These are phyloP conservation scores for Alsophila aescularia DNA, from an alignment of 2,888 invertebrate species.

Conservation along the genomic window DNA sequence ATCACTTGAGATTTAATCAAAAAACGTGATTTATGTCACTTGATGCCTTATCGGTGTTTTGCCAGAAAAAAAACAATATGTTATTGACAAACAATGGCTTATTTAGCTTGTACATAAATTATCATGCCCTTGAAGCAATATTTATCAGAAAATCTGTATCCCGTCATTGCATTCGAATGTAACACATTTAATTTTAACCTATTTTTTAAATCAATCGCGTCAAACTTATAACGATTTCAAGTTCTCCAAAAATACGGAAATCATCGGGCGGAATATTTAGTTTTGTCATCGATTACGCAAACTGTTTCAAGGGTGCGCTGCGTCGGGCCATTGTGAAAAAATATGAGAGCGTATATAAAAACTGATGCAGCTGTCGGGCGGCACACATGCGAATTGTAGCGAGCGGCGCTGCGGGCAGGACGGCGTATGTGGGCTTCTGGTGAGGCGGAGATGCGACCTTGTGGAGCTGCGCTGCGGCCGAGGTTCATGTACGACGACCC, in stretches of 20 bases:
- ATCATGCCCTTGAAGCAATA: not conserved
- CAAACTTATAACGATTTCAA: slow-evolving; percentile 46
- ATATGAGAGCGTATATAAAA: slow-evolving; percentile 82
- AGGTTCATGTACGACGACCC: slow-evolving; percentile 59
- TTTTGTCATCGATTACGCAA: slow-evolving; percentile 85
- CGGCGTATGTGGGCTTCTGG: slow-evolving; percentile 53
- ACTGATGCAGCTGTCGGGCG: slow-evolving; percentile 80
- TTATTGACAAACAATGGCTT: slow-evolving; percentile 7
- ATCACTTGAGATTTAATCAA: slow-evolving; percentile 7
- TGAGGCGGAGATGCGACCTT: slow-evolving; percentile 50
- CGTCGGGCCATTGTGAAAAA: slow-evolving; percentile 79
- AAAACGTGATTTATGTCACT: slow-evolving; percentile 7
- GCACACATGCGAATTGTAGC: slow-evolving; percentile 83
- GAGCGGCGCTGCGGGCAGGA: slow-evolving; percentile 48
- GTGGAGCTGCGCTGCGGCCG: slow-evolving; percentile 35
- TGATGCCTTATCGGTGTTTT: slow-evolving; percentile 1
- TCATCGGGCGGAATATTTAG: slow-evolving; percentile 84
- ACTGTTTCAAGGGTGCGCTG: slow-evolving; percentile 84
- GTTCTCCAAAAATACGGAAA: slow-evolving; percentile 82
- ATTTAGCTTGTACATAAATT: slow-evolving; percentile 5
- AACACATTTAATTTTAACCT: slow-evolving; percentile 4
- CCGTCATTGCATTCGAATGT: not conserved
- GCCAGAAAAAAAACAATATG: not conserved
- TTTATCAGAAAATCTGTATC: not conserved
- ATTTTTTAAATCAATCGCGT: slow-evolving; percentile 20